These are phyloP conservation scores for Mirounga angustirostris DNA, from an alignment of 2,113 vertebrate genomes.

Conservation along the genomic window DNA sequence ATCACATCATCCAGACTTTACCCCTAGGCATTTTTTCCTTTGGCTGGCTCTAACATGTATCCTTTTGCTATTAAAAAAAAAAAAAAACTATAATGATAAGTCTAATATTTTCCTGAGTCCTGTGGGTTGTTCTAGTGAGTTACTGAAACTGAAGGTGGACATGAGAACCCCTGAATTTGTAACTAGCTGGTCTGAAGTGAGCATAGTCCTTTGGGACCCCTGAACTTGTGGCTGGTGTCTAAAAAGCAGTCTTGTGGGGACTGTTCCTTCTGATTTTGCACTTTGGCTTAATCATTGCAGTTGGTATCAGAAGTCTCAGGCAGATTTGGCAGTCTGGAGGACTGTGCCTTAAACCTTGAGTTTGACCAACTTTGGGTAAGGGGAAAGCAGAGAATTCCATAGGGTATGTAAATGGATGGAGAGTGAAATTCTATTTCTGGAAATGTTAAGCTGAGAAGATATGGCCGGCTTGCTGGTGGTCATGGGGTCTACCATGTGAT, in stretches of 20 bases:
- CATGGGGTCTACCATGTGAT: neutral
- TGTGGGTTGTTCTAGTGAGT: neutral
- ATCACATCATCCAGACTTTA: neutral
- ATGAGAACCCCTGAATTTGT: neutral
- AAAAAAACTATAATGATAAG: neutral
- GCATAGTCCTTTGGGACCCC: neutral
- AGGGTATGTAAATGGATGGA: neutral
- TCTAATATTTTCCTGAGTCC: neutral
- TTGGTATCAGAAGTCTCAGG: neutral
- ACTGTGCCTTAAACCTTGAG: neutral
- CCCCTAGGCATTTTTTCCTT: neutral
- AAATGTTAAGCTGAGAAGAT: slow-evolving; percentile 25
- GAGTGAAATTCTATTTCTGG: neutral
- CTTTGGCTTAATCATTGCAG: neutral
- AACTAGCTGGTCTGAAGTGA: neutral
- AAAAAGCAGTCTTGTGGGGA: neutral
- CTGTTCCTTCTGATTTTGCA: neutral
- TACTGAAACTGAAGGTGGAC: neutral
- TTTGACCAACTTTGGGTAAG: neutral
- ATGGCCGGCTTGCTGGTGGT: neutral
- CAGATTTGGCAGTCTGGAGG: neutral
- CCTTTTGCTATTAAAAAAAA: neutral
- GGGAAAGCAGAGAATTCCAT: neutral
- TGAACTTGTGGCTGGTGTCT: neutral
- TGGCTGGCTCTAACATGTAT: neutral